These are phyloP conservation scores for Astyanax mexicanus DNA, from an alignment of 2,797 vertebrate species.

Conservation along the genomic window DNA sequence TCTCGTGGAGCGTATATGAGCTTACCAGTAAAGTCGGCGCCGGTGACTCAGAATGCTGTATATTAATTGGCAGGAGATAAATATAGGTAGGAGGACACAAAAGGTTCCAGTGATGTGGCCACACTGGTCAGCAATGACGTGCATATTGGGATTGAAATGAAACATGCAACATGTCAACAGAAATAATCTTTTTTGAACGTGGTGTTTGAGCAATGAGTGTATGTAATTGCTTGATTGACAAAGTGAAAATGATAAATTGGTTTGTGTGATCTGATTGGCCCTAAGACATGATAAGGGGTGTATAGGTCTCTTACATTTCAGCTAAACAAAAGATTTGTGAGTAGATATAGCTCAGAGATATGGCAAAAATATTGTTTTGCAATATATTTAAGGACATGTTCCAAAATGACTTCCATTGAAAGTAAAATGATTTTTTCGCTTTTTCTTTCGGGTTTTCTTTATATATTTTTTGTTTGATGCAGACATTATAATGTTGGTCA, in stretches of 20 bases:
- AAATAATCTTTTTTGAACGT: no score
- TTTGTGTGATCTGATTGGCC: constrained; percentile 37
- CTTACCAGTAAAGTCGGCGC: constrained; percentile 50
- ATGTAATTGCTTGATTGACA: background rate
- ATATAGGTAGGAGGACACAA: constrained; percentile 30
- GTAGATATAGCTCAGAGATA: no score
- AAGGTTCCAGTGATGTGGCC: constrained; percentile 2
- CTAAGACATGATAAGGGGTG: background rate
- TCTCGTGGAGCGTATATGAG: constrained; percentile 30
- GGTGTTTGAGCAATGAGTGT: constrained; percentile 27
- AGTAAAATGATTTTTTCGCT: no score
- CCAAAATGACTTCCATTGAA: no score
- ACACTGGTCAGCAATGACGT: constrained; percentile 5
- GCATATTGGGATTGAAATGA: background rate
- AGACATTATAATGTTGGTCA: no score
- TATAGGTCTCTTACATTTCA: no score
- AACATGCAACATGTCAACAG: background rate
- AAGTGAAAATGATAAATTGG: no score
- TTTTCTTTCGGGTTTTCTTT: no score
- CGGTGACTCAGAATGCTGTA: constrained; percentile 42
- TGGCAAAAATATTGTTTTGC: no score
- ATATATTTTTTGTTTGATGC: no score
- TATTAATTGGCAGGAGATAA: constrained; percentile 27
- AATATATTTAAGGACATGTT: no score
- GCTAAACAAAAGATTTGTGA: no score